phyloP scores from a whole-genome alignment of 2,888 invertebrate species.

The Ochropacha duplaris region DNA sequence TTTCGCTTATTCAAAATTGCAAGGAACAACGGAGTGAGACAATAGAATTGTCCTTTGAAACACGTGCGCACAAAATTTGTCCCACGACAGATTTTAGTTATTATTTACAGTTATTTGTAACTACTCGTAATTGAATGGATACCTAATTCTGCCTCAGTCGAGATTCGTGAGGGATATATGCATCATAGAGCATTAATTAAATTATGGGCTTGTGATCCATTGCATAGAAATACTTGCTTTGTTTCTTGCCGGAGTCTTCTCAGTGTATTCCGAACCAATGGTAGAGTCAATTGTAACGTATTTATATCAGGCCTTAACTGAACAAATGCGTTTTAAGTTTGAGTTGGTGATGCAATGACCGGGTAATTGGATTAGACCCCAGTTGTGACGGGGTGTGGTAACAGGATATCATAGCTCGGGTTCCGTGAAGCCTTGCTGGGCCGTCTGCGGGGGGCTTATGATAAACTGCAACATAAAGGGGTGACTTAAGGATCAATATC shows the following conservation, averaged over 20 bases:
- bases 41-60: slow-evolving; percentile 66
- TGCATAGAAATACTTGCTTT: too few species aligned
- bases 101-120: slow-evolving; percentile 1
- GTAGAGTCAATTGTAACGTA: too few species aligned
- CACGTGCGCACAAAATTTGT: neutral
- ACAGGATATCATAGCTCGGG: slow-evolving; percentile 16
- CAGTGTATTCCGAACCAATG: too few species aligned
- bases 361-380: slow-evolving; percentile 22
- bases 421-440: slow-evolving; percentile 17
- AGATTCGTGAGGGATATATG: neutral
- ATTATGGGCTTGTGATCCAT: too few species aligned
- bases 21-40: slow-evolving; percentile 48
- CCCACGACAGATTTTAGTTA: neutral
- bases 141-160: neutral
- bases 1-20: slow-evolving; percentile 47
- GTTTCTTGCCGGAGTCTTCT: too few species aligned
- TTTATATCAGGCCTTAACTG: too few species aligned
- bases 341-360: neutral
- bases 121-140: neutral
- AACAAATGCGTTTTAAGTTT: too few species aligned
- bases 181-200: too few species aligned
- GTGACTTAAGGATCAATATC: neutral
- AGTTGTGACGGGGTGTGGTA: slow-evolving; percentile 15
- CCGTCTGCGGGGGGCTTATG: neutral
- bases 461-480: slow-evolving; percentile 9